Evolutionary conservation across 2,113 vertebrate species (phyloP), one percentile per base, ranked within the genome.

Genomic region (Malurus alboscapulatus): DNA sequence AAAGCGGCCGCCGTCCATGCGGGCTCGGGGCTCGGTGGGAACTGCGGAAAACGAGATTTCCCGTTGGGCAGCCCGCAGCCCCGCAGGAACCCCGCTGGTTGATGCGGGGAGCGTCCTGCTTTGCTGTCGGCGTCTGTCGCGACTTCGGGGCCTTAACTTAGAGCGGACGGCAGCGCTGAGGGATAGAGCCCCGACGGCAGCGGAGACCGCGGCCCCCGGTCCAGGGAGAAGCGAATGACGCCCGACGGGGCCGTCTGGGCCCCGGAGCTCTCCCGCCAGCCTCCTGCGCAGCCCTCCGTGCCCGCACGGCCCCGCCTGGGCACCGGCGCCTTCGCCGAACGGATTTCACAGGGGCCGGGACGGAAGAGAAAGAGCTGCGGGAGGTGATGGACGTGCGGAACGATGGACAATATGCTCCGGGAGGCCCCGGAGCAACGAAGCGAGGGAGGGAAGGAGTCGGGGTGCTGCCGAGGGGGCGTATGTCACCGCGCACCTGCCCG

Each of bases 1-100:
- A 87, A 89, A 95, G 59, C 78, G 30, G 34, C 53, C 34, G 58
- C 30, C 17, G 25, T 16, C 11, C 51, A 55, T 25, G 30, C 1
- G 14, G 40, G 29, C 21, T 76, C 36, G 20, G 36, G 36, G 22
- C 44, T 76, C 44, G 6, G 40, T 57, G 73, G 48, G 38, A 69
- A 8, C 0, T 42, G 80, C 5, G 17, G 36, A 10, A 90, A 96
- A 95, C 90, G 94, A 92, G 66, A 89, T 91, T 53, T 65, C 24
- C 14, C 8, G 0, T 6, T 11, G 66, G 30, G 25, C 91, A 82
- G 9, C 30, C 7, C 21, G 1, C 15, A 21, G 1, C 1, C 9
- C 40, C 2, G 17, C 6, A 32, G 44, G 16, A 59, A 4, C 9
- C 16, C 2, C 19, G 45, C 24, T 17, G 27, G 2, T 10, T 13